A percentile compares a stretch with the other conserved stretches of the same genome.
Conservation (phyloP, 2,888 invertebrate genomes). For the Lasioglossum pauxillum region DNA sequence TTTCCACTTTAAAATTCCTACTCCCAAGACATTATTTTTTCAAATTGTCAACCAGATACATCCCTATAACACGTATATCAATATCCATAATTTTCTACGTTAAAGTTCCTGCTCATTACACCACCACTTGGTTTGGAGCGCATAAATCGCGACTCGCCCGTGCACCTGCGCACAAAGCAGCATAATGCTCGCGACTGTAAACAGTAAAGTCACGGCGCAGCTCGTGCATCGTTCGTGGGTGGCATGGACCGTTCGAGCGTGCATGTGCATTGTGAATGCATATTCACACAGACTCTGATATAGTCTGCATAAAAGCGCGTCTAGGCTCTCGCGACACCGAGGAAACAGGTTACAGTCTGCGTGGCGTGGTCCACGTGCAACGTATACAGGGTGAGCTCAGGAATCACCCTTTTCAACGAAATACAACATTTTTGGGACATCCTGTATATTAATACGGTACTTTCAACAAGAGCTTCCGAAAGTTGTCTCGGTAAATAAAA, state of each 20-base stretch:
- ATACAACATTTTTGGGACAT: no score
- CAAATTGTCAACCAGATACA: no score
- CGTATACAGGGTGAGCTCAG: neutral
- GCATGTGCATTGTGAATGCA: conserved; percentile 48
- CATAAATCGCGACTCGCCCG: neutral
- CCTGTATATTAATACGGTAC: no score
- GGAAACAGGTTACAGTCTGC: conserved; percentile 45
- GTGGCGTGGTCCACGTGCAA: neutral
- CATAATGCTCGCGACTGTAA: conserved; percentile 23
- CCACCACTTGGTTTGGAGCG: neutral
- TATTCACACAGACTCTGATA: conserved; percentile 37
- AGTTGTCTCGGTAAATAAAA: no score
- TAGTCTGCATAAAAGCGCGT: conserved; percentile 42
- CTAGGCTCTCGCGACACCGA: conserved; percentile 38
- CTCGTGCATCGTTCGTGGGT: conserved; percentile 43
- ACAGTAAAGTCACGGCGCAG: conserved; percentile 33
- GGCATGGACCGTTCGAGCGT: conserved; percentile 39
- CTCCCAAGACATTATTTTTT: no score
- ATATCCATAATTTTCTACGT: no score
- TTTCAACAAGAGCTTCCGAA: no score
- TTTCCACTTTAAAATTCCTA: no score
- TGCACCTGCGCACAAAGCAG: conserved; percentile 43
- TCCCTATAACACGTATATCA: no score
- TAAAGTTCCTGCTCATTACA: no score
- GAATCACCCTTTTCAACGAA: no score